These are phyloP conservation scores for pig (Sus scrofa) DNA, from an alignment of 2,113 vertebrate genomes.

Conservation along the genomic window DNA sequence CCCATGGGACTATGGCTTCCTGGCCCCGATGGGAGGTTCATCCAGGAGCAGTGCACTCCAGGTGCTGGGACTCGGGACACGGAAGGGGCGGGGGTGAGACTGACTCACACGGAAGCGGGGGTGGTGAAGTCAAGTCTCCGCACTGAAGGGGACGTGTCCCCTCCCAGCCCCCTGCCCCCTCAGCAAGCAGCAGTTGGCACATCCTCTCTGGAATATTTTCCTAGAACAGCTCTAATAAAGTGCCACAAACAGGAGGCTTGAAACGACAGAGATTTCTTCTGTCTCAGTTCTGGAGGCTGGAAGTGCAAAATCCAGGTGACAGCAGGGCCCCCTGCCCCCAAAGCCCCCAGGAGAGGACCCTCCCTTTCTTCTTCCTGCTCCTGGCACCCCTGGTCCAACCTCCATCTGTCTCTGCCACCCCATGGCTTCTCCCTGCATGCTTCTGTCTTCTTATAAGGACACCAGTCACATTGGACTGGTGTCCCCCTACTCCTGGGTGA, in stretches of 20 bases:
- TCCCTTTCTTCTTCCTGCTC: too few species aligned
- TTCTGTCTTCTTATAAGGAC: neutral
- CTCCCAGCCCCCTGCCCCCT: fast-evolving
- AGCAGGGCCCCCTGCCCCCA: fast-evolving
- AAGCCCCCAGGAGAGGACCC: too few species aligned
- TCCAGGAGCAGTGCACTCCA: neutral
- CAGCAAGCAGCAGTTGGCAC: fast-evolving
- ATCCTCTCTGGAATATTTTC: fast-evolving
- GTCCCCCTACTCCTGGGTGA: neutral
- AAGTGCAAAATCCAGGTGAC: neutral
- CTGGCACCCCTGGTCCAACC: neutral
- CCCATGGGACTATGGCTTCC: fast-evolving
- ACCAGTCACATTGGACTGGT: fast-evolving
- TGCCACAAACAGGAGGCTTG: neutral
- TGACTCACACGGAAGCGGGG: too few species aligned
- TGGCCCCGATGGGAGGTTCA: neutral
- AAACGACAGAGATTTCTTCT: neutral
- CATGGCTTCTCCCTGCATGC: neutral
- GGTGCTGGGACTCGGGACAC: fast-evolving
- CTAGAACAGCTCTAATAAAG: fast-evolving
- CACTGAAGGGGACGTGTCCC: fast-evolving
- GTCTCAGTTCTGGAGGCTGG: neutral
- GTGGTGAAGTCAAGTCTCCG: fast-evolving
- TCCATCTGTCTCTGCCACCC: neutral
- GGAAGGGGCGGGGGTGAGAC: neutral